These are phyloP conservation scores for Sebastes hubbsi DNA, from an alignment of 2,797 vertebrate genomes.

Conservation along the genomic window DNA sequence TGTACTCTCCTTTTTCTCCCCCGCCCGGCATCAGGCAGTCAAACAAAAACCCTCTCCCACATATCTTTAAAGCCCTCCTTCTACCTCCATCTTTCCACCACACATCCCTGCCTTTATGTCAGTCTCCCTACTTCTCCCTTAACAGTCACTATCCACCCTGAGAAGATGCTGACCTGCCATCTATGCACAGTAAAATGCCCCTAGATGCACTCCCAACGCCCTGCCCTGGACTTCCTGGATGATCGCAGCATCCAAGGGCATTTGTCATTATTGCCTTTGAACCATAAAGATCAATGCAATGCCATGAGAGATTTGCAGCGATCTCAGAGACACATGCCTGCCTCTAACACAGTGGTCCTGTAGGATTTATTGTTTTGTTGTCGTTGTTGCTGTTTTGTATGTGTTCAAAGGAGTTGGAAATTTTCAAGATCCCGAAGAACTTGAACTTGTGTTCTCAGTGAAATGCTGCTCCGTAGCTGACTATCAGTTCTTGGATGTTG, in stretches of 20 bases:
- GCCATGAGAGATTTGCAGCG: not conserved
- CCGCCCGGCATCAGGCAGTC: not conserved
- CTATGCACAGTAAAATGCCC: not conserved
- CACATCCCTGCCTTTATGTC: not conserved
- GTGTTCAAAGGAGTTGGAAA: not conserved
- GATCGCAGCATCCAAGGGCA: conserved; percentile 5
- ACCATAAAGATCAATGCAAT: conserved; percentile 1
- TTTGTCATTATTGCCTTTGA: conserved; percentile 11
- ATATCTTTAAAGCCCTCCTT: conserved; percentile 2
- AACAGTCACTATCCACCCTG: not conserved
- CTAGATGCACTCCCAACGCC: not conserved
- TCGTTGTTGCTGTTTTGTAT: not conserved
- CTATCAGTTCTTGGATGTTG: not conserved
- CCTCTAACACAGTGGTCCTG: not conserved
- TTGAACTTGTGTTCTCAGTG: no score
- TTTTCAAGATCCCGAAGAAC: not conserved
- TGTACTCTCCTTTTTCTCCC: not conserved
- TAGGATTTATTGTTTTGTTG: not conserved
- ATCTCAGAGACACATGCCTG: not conserved
- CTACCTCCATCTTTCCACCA: not conserved
- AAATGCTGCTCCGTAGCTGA: not conserved
- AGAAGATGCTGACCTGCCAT: conserved; percentile 18
- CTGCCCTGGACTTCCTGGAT: not conserved
- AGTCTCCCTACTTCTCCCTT: not conserved
- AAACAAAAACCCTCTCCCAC: conserved; percentile 9